phyloP scores from a whole-genome alignment of 2,797 vertebrate genomes.

The Martes flavigula region DNA sequence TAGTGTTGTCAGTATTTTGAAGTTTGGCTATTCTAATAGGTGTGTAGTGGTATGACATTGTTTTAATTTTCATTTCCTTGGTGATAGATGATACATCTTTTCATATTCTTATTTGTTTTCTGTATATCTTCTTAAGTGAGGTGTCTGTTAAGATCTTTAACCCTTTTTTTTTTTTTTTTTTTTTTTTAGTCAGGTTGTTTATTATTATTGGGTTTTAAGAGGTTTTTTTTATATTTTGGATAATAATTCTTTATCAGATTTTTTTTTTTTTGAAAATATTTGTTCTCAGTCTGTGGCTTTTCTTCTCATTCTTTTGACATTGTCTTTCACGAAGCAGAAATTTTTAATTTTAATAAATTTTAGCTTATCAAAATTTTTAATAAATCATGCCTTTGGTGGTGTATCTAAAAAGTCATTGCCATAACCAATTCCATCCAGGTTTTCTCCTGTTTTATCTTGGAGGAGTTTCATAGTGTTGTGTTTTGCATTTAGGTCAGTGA shows the following conservation, averaged over 20 bases:
- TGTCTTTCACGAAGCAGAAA: neutral
- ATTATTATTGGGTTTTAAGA: neutral
- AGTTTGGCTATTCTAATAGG: neutral
- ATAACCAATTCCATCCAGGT: neutral
- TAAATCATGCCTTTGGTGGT: neutral
- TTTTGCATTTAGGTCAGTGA: neutral
- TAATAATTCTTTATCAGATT: neutral
- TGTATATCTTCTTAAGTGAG: neutral
- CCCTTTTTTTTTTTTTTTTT: too few relatives aligned
- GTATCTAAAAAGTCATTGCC: neutral
- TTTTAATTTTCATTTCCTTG: neutral
- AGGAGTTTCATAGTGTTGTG: neutral
- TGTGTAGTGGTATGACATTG: neutral
- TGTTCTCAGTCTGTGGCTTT: neutral
- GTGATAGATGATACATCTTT: neutral
- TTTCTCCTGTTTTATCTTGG: neutral
- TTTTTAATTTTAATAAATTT: neutral
- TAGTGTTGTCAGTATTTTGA: neutral
- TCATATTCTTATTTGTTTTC: neutral
- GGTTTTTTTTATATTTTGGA: neutral
- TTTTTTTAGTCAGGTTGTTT: neutral
- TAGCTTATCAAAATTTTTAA: neutral
- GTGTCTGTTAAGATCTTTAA: neutral
- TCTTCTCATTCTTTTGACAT: neutral
- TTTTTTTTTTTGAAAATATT: neutral